phyloP scores from a whole-genome alignment of 2,888 invertebrate genomes.

The Orgyia antiqua region DNA sequence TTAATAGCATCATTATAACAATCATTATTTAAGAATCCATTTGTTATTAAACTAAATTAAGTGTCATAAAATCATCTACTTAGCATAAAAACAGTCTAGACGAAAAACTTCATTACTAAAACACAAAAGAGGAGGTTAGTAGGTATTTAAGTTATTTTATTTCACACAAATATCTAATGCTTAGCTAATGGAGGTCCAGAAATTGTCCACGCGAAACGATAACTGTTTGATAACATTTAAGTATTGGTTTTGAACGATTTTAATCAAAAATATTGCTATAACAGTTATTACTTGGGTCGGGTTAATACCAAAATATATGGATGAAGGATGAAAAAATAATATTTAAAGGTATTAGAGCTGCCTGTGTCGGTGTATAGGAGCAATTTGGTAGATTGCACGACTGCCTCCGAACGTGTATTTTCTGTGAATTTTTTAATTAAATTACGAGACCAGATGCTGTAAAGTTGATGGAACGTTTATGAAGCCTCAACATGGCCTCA shows the following conservation, averaged over 20 bases:
- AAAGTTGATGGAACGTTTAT: slow-evolving; percentile 52
- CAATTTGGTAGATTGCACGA: slow-evolving; percentile 70
- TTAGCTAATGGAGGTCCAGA: slow-evolving; percentile 22
- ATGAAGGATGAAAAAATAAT: slow-evolving; percentile 66
- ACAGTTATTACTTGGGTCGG: slow-evolving; percentile 60
- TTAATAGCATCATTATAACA: no score
- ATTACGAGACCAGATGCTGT: slow-evolving; percentile 67
- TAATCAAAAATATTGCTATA: slow-evolving; percentile 67
- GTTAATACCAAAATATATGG: slow-evolving; percentile 74
- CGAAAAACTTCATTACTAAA: slow-evolving; percentile 22
- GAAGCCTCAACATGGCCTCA: slow-evolving; percentile 16
- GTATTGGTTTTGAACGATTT: slow-evolving; percentile 72
- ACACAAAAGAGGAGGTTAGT: slow-evolving; percentile 29
- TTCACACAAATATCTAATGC: slow-evolving; percentile 8
- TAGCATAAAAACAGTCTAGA: slow-evolving; percentile 26
- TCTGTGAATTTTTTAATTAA: slow-evolving; percentile 78
- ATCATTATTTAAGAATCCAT: no score
- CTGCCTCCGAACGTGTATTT: slow-evolving; percentile 50
- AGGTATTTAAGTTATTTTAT: slow-evolving; percentile 14
- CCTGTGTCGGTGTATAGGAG: slow-evolving; percentile 46
- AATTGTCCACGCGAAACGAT: slow-evolving; percentile 42
- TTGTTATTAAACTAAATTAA: slow-evolving; percentile 14
- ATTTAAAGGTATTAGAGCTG: slow-evolving; percentile 72
- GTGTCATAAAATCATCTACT: slow-evolving; percentile 12
- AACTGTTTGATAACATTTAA: slow-evolving; percentile 64